Evolutionary conservation across 2,797 vertebrate genomes (phyloP).

Genomic region (Brotula barbata): DNA sequence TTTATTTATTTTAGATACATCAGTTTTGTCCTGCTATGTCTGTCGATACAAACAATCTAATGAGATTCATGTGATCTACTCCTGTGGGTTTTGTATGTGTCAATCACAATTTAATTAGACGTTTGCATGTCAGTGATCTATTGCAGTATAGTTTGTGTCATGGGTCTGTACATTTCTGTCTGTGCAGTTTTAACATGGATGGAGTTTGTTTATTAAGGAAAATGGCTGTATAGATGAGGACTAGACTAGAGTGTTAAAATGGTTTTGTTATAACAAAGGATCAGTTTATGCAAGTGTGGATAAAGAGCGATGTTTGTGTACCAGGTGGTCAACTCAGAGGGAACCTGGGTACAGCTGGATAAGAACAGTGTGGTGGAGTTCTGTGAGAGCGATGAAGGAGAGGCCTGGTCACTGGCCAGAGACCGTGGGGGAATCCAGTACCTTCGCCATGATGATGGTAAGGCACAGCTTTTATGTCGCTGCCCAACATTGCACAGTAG

Average conservation of each 20-base stretch:
- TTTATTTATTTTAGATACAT: slow-evolving; percentile 42
- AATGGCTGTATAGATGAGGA: slow-evolving; percentile 20
- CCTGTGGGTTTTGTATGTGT: slow-evolving; percentile 41
- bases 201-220: slow-evolving; percentile 15
- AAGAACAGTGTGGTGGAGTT: slow-evolving; percentile 99
- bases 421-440: slow-evolving; percentile 98
- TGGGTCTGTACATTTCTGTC: slow-evolving; percentile 29
- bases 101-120: slow-evolving; percentile 51
- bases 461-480: slow-evolving; percentile 44
- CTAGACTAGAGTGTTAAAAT: slow-evolving; percentile 4
- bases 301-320: slow-evolving; percentile 78
- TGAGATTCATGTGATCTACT: slow-evolving; percentile 51
- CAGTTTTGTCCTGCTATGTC: slow-evolving; percentile 52
- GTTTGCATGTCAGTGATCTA: slow-evolving; percentile 60
- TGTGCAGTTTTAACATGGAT: slow-evolving; percentile 30
- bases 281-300: slow-evolving; percentile 45
- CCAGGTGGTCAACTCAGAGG: slow-evolving; percentile 98
- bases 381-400: slow-evolving; percentile 99
- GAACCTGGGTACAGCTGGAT: slow-evolving; percentile 98
- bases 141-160: slow-evolving; percentile 25
- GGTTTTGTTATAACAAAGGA: neutral
- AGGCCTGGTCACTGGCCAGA: slow-evolving; percentile 97
- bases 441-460: slow-evolving; percentile 96
- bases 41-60: slow-evolving; percentile 41
- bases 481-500: neutral